A percentile compares a stretch with the other conserved stretches of the same genome.
Evolutionary conservation across 2,888 invertebrate genomes (phyloP).

Genomic region (Sphaerophoria taeniata): DNA sequence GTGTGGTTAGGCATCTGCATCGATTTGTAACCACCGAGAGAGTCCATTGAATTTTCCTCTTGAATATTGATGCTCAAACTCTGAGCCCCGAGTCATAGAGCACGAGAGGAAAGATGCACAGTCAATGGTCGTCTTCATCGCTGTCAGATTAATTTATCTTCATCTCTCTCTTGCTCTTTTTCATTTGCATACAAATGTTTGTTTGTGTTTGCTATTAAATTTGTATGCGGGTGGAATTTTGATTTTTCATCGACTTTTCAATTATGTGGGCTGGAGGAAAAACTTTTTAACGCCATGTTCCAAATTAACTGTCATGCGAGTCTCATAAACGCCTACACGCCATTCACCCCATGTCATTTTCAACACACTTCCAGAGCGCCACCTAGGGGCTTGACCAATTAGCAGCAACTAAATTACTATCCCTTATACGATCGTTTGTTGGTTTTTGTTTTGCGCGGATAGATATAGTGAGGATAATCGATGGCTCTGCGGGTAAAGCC

Average conservation of each 20-base stretch:
- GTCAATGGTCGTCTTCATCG: slow-evolving; percentile 58
- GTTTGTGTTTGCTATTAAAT: background rate
- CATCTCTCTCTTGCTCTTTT: slow-evolving; percentile 9
- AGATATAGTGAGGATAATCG: too few species aligned
- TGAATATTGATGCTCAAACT: background rate
- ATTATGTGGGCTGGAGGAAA: slow-evolving; percentile 14
- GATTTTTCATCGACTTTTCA: background rate
- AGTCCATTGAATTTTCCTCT: slow-evolving; percentile 22
- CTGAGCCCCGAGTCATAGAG: too few species aligned
- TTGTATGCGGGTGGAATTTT: slow-evolving; percentile 48
- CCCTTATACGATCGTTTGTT: slow-evolving; percentile 31
- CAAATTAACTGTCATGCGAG: slow-evolving; percentile 24
- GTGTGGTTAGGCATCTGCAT: slow-evolving; percentile 30
- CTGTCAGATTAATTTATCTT: slow-evolving; percentile 47
- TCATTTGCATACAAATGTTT: background rate
- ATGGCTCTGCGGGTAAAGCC: slow-evolving; percentile 4
- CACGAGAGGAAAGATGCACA: slow-evolving; percentile 41
- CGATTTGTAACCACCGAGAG: slow-evolving; percentile 49
- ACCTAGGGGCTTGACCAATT: slow-evolving; percentile 51
- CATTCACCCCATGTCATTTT: slow-evolving; percentile 27
- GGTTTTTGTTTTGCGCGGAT: slow-evolving; percentile 45
- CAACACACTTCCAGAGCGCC: slow-evolving; percentile 44
- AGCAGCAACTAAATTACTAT: slow-evolving; percentile 60
- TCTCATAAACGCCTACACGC: slow-evolving; percentile 9
- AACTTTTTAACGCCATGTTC: slow-evolving; percentile 33